These are phyloP conservation scores for Onthophagus sagittarius DNA, from an alignment of 2,888 invertebrate genomes.

Conservation along the genomic window DNA sequence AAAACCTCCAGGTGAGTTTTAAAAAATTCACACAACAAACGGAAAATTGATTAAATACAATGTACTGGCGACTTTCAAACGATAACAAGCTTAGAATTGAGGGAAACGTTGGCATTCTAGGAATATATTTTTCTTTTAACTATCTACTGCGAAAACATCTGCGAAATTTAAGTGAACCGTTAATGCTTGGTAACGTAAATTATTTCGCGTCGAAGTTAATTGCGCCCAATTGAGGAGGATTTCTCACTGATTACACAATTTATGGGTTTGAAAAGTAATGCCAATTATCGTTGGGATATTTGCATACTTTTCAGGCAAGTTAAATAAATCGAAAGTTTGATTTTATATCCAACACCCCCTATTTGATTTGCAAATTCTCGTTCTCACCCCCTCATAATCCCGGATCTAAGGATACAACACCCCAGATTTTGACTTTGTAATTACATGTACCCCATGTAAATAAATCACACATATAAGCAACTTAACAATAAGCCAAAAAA, in stretches of 20 bases:
- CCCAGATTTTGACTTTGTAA: conserved; percentile 48
- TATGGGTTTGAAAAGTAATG: not conserved
- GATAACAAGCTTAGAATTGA: not conserved
- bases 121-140: not conserved
- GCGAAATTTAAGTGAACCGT: not conserved
- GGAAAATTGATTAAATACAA: not conserved
- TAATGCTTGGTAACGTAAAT: not conserved
- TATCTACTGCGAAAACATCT: not conserved
- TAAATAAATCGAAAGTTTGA: not conserved
- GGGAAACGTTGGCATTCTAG: not conserved
- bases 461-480: conserved; percentile 47
- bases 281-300: not conserved
- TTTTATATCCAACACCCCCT: not conserved
- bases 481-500: conserved; percentile 43
- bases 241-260: not conserved
- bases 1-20: too few relatives aligned
- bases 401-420: not conserved
- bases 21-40: not conserved
- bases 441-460: conserved; percentile 41
- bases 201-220: not conserved
- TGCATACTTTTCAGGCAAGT: not conserved
- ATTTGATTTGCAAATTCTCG: conserved; percentile 10
- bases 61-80: not conserved
- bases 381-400: not conserved
- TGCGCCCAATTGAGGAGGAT: not conserved